These are phyloP conservation scores for Ceuthmochares aereus DNA, from an alignment of 2,113 vertebrate species.

Conservation along the genomic window DNA sequence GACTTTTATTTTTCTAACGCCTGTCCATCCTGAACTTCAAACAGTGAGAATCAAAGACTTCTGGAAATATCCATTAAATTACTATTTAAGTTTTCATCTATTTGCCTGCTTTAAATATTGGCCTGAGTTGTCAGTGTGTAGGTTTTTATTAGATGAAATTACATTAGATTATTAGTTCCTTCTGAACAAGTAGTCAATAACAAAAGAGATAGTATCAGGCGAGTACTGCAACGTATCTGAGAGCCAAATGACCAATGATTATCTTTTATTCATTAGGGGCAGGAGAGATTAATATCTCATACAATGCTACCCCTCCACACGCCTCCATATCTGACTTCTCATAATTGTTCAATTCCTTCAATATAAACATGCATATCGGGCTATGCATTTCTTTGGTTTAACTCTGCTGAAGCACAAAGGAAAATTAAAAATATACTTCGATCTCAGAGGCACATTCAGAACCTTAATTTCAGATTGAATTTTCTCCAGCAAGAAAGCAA, in stretches of 20 bases:
- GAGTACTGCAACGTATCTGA: neutral
- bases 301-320: neutral
- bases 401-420: neutral
- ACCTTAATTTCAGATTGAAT: neutral
- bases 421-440: neutral
- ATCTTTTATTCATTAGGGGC: neutral
- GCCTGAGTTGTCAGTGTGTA: neutral
- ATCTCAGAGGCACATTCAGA: neutral
- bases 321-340: neutral
- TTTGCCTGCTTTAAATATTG: neutral
- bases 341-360: neutral
- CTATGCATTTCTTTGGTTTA: neutral
- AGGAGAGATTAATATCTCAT: neutral
- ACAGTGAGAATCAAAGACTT: neutral
- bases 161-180: neutral
- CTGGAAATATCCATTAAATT: neutral
- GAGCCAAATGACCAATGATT: neutral
- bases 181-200: neutral
- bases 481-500: neutral
- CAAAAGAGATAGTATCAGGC: neutral
- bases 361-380: neutral
- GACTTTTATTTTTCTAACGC: neutral
- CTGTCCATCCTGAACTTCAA: neutral
- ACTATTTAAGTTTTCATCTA: neutral
- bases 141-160: neutral